Base-by-base conservation (phyloP, 2,113 vertebrate genomes). In the Pelodiscus sinensis region DNA sequence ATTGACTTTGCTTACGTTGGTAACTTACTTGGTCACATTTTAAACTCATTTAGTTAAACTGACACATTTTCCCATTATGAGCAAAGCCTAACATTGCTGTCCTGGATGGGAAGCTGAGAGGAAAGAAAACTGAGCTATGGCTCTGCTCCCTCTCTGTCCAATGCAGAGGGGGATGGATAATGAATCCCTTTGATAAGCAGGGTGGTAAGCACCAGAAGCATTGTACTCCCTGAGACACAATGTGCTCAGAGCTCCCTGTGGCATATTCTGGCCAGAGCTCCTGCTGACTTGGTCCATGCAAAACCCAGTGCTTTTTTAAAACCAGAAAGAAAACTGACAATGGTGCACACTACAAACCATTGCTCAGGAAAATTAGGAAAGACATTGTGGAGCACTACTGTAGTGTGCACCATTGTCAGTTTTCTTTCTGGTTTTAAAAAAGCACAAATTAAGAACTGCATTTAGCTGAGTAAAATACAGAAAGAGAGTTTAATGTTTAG, bases 71-170 rank as follows among this genome's bases (percentile, higher is more conserved):
- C 8, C 6, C 5, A 19, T n/a, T 10, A 68, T 87, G 86, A 84
- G n/a, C 3, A 51, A 60, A 19, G 27, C 60, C 27, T 62, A 29
- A 62, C 15, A 79, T n/a, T 1, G 29, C 52, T 57, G 5, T 54
- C 11, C 9, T 35, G 22, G 13, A 84, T 22, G 1, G 2, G 4
- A 65, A 35, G 25, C 22, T 89, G 0, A 29, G 1, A 56, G 5
- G 85, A 51, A 2, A 60, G 54, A 0, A 0, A 81, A 54, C 21
- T 71, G 54, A 54, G 57, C 3, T 4, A 52, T 3, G 13, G 3
- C 27, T n/a, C 68, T 35, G n/a, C n/a, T 73, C 19, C n/a, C 35
- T 73, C 68, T 73, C 68, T 73, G 22, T 38, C 35, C 68, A 5
- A n/a, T 10, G 9, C 68, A 22, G 68, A 21, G n/a, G 18, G 35